Evolutionary conservation across 2,797 vertebrate genomes (phyloP).

Genomic region (Allobates femoralis): DNA sequence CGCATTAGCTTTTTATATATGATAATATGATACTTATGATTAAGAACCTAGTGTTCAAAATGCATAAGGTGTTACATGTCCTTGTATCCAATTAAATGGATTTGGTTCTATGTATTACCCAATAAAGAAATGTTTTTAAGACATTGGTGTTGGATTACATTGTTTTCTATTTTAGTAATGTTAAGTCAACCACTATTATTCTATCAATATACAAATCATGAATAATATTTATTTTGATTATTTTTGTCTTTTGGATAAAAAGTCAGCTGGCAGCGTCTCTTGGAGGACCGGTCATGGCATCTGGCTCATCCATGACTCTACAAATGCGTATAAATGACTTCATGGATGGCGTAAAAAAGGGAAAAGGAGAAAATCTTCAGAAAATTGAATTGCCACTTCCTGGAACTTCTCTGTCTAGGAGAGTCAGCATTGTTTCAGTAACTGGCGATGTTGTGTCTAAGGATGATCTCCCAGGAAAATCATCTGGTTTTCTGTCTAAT

Average conservation of each 20-base stretch:
- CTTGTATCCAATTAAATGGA: too few relatives aligned
- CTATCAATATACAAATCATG: background rate
- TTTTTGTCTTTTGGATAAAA: conserved; percentile 20
- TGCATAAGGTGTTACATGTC: too few relatives aligned
- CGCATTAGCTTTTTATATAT: too few relatives aligned
- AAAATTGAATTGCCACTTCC: background rate
- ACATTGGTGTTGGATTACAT: too few relatives aligned
- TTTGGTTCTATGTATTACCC: too few relatives aligned
- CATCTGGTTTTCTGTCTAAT: accelerated
- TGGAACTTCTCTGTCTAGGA: conserved; percentile 59
- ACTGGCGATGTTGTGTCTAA: conserved; percentile 3
- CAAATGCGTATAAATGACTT: conserved; percentile 63
- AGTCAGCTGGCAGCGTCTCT: background rate
- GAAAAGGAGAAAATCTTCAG: conserved; percentile 3
- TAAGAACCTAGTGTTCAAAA: too few relatives aligned
- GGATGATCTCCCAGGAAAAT: conserved; percentile 11
- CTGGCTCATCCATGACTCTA: conserved; percentile 56
- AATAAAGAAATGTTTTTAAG: too few relatives aligned
- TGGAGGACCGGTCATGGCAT: conserved; percentile 38
- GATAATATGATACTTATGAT: too few relatives aligned
- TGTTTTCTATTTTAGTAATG: too few relatives aligned
- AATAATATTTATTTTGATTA: background rate
- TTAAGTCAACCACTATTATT: background rate
- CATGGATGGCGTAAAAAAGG: conserved; percentile 56
- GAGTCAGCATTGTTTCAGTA: conserved; percentile 17